Base-by-base conservation (phyloP, 2,888 invertebrate genomes). In the Frankliniella intonsa region DNA sequence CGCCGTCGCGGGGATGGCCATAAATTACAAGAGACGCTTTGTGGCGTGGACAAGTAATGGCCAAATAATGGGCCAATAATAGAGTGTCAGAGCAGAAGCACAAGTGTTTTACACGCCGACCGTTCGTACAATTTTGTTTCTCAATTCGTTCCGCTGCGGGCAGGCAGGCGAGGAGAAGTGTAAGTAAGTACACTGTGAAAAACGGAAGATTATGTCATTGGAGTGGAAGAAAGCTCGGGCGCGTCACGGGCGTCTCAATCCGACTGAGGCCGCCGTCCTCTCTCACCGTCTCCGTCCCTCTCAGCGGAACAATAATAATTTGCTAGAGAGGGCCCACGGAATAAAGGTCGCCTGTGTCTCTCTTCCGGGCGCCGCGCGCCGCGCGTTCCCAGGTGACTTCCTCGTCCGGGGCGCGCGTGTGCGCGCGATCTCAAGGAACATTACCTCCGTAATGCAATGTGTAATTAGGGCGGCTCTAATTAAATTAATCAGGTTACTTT, bases 11-110 rank as follows among this genome's bases (percentile, higher is more conserved):
- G n/a, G 14, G 11, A 69, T 25, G 25, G 69, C 69, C 25, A 76
- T 76, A 76, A 76, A 76, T 76, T 76, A 76, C 9, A 12, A 76
- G 69, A n/a, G 69, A n/a, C 38, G 22, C 69, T 76, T 10, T 22
- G 69, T 10, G 69, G 69, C 25, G 69, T 22, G 22, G 69, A 76
- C 69, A 76, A 76, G 25, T 76, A 76, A 76, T 76, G 25, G 69
- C 69, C 25, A 76, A 76, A 76, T 76, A 76, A 76, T 76, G 69
- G 69, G 22, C 25, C 69, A 76, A 76, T 76, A 76, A 76, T 76
- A 25, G 69, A 76, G 69, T 76, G 69, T 22, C 10, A 38, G 38
- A 25, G 25, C 69, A 76, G n/a, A n/a, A n/a, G 25, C 25, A 8
- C 69, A 25, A 55, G 25, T 25, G 25, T 12, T 9, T 25, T 12